Conservation (phyloP, 2,797 vertebrate genomes). For the Botia almorhae region DNA sequence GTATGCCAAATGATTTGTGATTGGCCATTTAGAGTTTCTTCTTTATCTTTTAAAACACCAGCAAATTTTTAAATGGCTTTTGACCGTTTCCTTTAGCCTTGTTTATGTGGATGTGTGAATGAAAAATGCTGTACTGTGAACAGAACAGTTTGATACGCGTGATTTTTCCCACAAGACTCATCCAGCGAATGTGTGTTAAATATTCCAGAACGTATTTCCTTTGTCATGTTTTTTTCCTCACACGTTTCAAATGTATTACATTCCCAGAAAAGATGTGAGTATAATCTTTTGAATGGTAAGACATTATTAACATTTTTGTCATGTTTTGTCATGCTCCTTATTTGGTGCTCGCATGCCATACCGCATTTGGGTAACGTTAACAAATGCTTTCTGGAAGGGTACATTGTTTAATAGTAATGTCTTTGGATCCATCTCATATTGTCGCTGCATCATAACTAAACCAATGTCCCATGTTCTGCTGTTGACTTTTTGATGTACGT, state of each 20-base stretch:
- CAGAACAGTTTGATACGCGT: neutral
- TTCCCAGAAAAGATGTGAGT: constrained; percentile 7
- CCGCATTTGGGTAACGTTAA: constrained; percentile 1
- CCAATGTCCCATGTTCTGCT: constrained; percentile 17
- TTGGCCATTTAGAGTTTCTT: neutral
- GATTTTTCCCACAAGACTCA: neutral
- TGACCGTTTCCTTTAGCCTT: constrained; percentile 30
- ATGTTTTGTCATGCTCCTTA: constrained; percentile 6
- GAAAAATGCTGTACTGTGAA: constrained; percentile 35
- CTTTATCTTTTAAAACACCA: neutral
- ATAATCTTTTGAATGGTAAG: neutral
- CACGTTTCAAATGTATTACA: constrained; percentile 1
- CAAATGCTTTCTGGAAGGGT: constrained; percentile 30
- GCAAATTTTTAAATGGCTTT: neutral
- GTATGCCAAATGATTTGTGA: constrained; percentile 2
- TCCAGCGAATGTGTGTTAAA: neutral
- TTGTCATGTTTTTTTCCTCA: neutral
- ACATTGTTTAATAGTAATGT: constrained; percentile 23
- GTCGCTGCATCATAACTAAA: constrained; percentile 25
- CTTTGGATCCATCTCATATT: constrained; percentile 3
- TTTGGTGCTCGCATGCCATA: constrained; percentile 7
- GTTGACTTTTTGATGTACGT: neutral
- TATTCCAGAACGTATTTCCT: constrained; percentile 15
- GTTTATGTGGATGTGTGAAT: constrained; percentile 36
- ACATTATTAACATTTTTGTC: constrained; percentile 1